A percentile compares a stretch with the other conserved stretches of the same genome.
Evolutionary conservation across 2,113 vertebrate species (phyloP).

Genomic region (Rousettus leschenaultii): DNA sequence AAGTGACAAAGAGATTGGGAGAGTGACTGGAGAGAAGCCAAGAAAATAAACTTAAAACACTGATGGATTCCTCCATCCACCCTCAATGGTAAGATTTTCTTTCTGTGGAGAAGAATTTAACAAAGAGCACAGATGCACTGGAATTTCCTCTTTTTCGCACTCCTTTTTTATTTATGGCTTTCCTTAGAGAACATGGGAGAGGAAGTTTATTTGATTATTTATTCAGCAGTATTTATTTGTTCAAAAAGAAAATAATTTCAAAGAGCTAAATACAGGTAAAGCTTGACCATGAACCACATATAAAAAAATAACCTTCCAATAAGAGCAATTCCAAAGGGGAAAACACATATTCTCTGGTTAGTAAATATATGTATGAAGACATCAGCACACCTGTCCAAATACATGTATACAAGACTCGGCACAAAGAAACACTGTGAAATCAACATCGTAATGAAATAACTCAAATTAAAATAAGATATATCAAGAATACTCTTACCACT

Average conservation of each 20-base stretch:
- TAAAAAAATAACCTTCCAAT: neutral
- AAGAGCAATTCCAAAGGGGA: constrained; percentile 20
- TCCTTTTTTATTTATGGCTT: neutral
- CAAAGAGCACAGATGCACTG: neutral
- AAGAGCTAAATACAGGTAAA: neutral
- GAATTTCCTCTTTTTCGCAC: neutral
- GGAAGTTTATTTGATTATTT: neutral
- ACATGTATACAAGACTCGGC: neutral
- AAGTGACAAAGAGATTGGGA: neutral
- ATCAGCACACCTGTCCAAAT: neutral
- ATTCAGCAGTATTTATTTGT: neutral
- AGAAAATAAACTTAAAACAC: constrained; percentile 9
- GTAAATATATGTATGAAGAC: neutral
- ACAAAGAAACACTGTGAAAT: neutral
- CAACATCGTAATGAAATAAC: neutral
- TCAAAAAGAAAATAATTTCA: constrained; percentile 18
- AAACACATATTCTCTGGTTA: neutral
- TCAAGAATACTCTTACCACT: neutral
- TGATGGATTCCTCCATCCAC: neutral
- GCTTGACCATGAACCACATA: neutral
- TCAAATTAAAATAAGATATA: neutral
- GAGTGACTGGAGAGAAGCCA: neutral
- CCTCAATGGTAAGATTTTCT: neutral
- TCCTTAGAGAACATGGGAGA: neutral
- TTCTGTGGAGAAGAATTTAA: constrained; percentile 19